Conservation (phyloP, 2,113 vertebrate genomes). For the Mustela nigripes region DNA sequence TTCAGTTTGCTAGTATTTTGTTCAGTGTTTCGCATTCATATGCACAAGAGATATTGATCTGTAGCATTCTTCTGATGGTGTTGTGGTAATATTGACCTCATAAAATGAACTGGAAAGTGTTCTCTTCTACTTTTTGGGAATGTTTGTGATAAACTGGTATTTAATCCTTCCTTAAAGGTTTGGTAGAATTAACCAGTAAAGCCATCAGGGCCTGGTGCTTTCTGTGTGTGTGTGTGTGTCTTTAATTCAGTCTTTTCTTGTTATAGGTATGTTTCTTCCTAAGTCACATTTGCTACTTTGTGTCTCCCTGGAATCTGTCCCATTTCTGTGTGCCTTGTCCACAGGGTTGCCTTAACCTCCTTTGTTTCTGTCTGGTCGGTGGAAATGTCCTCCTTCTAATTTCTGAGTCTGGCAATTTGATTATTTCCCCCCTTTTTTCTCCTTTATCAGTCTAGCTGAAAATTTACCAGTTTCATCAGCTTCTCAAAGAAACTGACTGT, state of each 20-base stretch:
- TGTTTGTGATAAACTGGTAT: not conserved
- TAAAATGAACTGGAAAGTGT: not conserved
- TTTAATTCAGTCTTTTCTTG: not conserved
- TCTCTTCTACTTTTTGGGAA: not conserved
- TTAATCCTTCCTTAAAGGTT: not conserved
- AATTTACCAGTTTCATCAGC: not conserved
- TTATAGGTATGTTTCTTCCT: not conserved
- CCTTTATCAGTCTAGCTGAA: not conserved
- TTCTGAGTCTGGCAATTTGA: not conserved
- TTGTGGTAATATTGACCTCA: not conserved
- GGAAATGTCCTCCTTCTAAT: rapidly evolving
- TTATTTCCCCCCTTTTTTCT: rapidly evolving
- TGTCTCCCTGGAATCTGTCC: not conserved
- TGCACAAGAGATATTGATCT: too few species aligned
- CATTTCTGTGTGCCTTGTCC: rapidly evolving
- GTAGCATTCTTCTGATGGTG: not conserved
- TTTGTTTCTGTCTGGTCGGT: not conserved
- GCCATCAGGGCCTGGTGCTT: too few species aligned
- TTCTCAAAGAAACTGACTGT: not conserved
- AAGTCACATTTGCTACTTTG: not conserved
- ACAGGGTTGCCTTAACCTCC: rapidly evolving
- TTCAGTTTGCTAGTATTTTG: not conserved
- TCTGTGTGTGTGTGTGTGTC: not conserved
- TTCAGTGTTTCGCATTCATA: not conserved
- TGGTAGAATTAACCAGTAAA: not conserved